These are phyloP conservation scores for Micromys minutus DNA, from an alignment of 2,113 vertebrate species.

Conservation along the genomic window DNA sequence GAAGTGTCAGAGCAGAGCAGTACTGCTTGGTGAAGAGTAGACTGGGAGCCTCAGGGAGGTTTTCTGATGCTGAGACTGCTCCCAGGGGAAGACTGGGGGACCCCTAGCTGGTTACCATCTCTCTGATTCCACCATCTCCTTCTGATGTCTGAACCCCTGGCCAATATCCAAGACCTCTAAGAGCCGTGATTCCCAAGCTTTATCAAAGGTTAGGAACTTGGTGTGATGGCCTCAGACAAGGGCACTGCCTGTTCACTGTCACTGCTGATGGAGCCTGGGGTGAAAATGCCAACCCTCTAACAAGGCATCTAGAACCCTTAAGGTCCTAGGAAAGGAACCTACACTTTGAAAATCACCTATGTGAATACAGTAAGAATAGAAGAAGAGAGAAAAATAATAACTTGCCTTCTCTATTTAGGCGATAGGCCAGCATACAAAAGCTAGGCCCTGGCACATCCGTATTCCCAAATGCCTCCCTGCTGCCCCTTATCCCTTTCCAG, in stretches of 20 bases:
- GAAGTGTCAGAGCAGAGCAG: background rate
- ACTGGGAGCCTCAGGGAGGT: background rate
- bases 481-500: slow-evolving; percentile 58
- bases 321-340: background rate
- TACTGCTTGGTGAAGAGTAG: background rate
- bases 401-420: background rate
- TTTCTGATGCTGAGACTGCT: background rate
- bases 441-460: slow-evolving; percentile 27
- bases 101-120: background rate
- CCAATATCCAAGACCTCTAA: background rate
- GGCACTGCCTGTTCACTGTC: too few relatives aligned
- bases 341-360: slow-evolving; percentile 19
- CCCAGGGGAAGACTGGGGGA: background rate
- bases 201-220: background rate
- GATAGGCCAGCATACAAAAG: background rate
- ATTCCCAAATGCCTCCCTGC: background rate
- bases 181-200: background rate
- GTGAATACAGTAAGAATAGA: background rate
- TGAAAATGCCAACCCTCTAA: background rate
- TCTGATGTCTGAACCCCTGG: background rate
- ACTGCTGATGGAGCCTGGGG: background rate
- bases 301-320: background rate
- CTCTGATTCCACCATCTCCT: background rate
- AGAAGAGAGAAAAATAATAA: background rate
- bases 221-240: background rate